Conservation (phyloP, 2,797 vertebrate genomes). For the Atherinosoma microstoma region DNA sequence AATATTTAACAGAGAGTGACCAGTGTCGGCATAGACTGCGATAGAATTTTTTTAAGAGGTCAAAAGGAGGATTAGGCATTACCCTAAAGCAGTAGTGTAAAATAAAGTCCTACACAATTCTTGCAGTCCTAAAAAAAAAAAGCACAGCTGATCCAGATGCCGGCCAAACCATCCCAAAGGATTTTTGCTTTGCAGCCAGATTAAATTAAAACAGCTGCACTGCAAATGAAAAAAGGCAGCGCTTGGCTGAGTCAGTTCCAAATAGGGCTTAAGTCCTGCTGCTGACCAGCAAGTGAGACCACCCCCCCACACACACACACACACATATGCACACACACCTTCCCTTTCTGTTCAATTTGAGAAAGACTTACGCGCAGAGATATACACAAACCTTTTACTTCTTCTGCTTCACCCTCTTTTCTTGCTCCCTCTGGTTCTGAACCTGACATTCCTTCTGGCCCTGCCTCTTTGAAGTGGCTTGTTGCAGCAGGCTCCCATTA, state of each 20-base stretch:
- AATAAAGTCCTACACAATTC: conserved; percentile 45
- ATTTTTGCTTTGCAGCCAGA: conserved; percentile 71
- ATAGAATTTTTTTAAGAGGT: conserved; percentile 49
- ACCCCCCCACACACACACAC: background rate
- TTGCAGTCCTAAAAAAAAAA: conserved; percentile 38
- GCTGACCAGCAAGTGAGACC: conserved; percentile 61
- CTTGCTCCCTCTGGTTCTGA: conserved; percentile 79
- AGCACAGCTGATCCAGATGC: conserved; percentile 47
- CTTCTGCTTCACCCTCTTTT: conserved; percentile 48
- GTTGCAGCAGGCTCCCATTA: conserved; percentile 88
- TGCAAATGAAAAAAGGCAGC: conserved; percentile 65
- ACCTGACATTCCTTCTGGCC: conserved; percentile 90
- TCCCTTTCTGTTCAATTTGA: conserved; percentile 26
- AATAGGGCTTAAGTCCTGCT: conserved; percentile 59
- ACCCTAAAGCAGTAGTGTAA: conserved; percentile 34
- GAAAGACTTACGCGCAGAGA: conserved; percentile 32
- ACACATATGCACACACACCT: background rate
- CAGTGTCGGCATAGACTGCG: conserved; percentile 39
- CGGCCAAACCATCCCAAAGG: conserved; percentile 68
- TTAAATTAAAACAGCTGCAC: conserved; percentile 76
- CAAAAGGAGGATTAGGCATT: conserved; percentile 45
- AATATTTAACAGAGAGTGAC: conserved; percentile 41
- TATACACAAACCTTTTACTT: conserved; percentile 51
- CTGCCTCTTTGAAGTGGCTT: conserved; percentile 87
- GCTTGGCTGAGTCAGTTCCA: conserved; percentile 51